phyloP scores from a whole-genome alignment of 1,140 invertebrate genomes.

The Leguminivora glycinivorella region DNA sequence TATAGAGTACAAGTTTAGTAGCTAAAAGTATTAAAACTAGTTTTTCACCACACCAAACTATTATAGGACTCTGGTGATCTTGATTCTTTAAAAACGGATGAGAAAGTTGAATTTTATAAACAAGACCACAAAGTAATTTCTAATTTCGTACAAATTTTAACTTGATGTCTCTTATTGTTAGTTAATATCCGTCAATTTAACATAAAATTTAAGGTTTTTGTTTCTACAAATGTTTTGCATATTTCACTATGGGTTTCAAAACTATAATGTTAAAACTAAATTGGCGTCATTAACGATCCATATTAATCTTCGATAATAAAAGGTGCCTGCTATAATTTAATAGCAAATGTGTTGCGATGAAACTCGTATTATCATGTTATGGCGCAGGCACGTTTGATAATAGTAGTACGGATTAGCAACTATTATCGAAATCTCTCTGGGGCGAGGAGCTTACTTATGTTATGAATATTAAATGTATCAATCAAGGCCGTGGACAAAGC shows the following conservation, averaged over 20 bases:
- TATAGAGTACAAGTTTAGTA: neutral
- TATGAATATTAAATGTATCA: conserved; percentile 10
- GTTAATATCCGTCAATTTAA: no score
- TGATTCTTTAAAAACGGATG: no score
- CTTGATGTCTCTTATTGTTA: no score
- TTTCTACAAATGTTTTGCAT: no score
- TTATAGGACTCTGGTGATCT: no score
- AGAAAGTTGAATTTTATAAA: no score
- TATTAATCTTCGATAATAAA: neutral
- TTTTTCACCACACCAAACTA: no score
- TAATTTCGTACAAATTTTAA: no score
- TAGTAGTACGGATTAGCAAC: neutral
- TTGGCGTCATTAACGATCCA: neutral
- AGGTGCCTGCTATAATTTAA: neutral
- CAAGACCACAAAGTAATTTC: no score
- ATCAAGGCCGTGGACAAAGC: neutral
- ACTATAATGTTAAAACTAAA: no score
- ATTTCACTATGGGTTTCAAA: no score
- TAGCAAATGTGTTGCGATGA: neutral
- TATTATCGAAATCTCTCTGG: neutral
- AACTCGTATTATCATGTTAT: neutral
- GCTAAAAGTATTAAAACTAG: neutral
- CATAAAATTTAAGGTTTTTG: no score
- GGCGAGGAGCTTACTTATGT: neutral
- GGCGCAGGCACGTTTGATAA: neutral